Conservation (phyloP, 2,797 vertebrate species). For the Karalla daura region DNA sequence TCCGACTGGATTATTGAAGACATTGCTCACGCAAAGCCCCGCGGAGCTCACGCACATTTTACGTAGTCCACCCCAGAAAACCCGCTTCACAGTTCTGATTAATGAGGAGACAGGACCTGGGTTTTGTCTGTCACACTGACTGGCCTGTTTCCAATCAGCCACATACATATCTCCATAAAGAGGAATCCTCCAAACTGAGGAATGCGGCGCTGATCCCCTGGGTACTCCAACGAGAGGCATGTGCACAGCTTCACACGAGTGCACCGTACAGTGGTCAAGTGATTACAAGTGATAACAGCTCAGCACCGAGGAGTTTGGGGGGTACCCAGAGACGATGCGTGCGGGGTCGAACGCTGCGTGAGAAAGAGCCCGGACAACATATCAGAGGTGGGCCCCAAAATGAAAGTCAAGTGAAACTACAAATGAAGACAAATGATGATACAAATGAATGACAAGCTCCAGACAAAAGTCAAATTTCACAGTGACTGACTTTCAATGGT, state of each 20-base stretch:
- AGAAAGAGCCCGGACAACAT: constrained; percentile 47
- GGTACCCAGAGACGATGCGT: constrained; percentile 9
- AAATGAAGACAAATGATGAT: not conserved
- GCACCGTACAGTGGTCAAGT: constrained; percentile 2
- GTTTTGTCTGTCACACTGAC: constrained; percentile 39
- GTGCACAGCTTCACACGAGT: constrained; percentile 2
- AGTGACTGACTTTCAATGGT: not conserved
- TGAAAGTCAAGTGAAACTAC: not conserved
- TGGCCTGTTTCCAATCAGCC: constrained; percentile 56
- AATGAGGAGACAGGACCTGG: constrained; percentile 43
- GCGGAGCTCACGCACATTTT: constrained; percentile 18
- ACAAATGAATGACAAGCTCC: not conserved
- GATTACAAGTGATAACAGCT: constrained; percentile 34
- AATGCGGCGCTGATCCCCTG: constrained; percentile 42
- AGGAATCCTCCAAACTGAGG: constrained; percentile 31
- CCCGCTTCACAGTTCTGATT: constrained; percentile 33
- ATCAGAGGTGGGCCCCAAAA: not conserved
- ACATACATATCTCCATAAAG: constrained; percentile 36
- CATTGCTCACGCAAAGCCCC: constrained; percentile 5
- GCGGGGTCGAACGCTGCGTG: constrained; percentile 41
- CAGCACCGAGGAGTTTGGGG: constrained; percentile 1
- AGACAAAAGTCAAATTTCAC: not conserved
- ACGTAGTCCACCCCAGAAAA: not conserved
- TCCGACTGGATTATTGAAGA: constrained; percentile 20
- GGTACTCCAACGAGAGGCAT: constrained; percentile 1